Conservation (phyloP, 2,888 invertebrate species). For the Brachyptera putata region DNA sequence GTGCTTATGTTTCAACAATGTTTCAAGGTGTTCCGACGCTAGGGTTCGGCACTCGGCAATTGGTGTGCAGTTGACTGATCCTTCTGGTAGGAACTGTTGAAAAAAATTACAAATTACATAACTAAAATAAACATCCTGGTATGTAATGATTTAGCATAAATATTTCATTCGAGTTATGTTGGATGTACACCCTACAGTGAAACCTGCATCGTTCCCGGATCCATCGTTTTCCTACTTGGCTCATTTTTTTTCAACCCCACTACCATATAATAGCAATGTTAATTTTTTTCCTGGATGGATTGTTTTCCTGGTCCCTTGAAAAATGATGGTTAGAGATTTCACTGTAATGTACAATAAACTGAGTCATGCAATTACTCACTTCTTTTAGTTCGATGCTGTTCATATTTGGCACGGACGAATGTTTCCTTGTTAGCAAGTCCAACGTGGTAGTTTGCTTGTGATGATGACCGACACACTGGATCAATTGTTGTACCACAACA, state of each 20-base stretch:
- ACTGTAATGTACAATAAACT: background rate
- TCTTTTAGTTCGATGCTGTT: constrained; percentile 38
- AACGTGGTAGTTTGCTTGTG: constrained; percentile 49
- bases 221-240: no score
- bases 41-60: constrained; percentile 34
- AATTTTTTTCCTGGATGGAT: no score
- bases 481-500: constrained; percentile 53
- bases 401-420: constrained; percentile 47
- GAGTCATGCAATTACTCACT: constrained; percentile 34
- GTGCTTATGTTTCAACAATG: constrained; percentile 53
- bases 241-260: no score
- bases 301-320: no score
- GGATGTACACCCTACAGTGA: no score
- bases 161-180: constrained; percentile 40
- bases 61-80: constrained; percentile 24
- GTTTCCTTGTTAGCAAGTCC: constrained; percentile 49
- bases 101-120: constrained; percentile 32
- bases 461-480: constrained; percentile 53
- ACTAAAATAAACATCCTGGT: constrained; percentile 12
- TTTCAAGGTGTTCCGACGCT: constrained; percentile 46
- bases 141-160: background rate
- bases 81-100: constrained; percentile 35
- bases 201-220: no score
- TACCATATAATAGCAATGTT: no score
- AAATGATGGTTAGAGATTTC: no score